Evolutionary conservation across 2,888 invertebrate species (phyloP).

Genomic region (Pammene fasciana): DNA sequence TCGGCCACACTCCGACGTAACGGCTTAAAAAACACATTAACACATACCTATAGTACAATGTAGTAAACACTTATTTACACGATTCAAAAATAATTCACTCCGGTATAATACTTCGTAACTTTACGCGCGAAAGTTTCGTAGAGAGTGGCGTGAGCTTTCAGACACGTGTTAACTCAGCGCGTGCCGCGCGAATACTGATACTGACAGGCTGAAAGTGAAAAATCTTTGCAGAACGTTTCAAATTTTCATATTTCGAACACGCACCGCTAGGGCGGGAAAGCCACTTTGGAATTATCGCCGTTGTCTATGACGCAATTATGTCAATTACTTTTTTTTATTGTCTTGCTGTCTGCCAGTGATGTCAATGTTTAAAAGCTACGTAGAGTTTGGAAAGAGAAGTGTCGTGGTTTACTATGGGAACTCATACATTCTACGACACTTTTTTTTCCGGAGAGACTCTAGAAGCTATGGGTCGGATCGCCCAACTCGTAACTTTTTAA

Average conservation of each 20-base stretch:
- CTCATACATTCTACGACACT: no score
- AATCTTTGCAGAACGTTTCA: slow-evolving; percentile 54
- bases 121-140: slow-evolving; percentile 66
- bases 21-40: slow-evolving; percentile 50
- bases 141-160: slow-evolving; percentile 43
- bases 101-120: slow-evolving; percentile 51
- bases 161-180: slow-evolving; percentile 58
- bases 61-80: slow-evolving; percentile 52
- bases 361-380: no score
- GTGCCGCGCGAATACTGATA: slow-evolving; percentile 63
- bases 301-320: slow-evolving; percentile 52
- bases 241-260: slow-evolving; percentile 65
- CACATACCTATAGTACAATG: slow-evolving; percentile 50
- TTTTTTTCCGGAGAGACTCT: no score
- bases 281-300: slow-evolving; percentile 57
- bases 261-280: slow-evolving; percentile 61
- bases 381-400: no score
- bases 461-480: neutral
- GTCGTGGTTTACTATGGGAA: no score
- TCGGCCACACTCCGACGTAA: slow-evolving; percentile 46
- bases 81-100: slow-evolving; percentile 37
- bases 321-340: slow-evolving; percentile 41
- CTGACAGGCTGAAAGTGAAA: slow-evolving; percentile 55
- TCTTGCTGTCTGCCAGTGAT: no score
- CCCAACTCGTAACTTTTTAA: no score